Conservation (phyloP, 23 tunicate genomes). For the Botrylloides violaceus region DNA sequence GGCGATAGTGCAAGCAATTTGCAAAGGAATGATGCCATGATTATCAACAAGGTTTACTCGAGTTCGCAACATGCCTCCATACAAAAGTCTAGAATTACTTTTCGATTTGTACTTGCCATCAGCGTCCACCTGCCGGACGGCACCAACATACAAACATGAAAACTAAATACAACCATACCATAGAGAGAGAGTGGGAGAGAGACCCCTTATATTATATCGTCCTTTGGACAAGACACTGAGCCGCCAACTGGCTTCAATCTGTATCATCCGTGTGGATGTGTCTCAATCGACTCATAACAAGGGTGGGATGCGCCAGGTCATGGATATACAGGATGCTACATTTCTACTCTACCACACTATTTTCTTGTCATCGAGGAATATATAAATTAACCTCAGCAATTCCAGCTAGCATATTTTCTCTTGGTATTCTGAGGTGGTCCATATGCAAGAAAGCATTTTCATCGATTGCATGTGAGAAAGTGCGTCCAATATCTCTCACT, state of each 20-base stretch:
- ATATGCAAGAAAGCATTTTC: slow-evolving; percentile 77
- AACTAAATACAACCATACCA: too few relatives aligned
- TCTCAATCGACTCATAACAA: too few relatives aligned
- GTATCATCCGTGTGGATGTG: too few relatives aligned
- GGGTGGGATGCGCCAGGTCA: too few relatives aligned
- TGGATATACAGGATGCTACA: too few relatives aligned
- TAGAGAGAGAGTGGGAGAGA: too few relatives aligned
- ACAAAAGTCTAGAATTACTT: slow-evolving; percentile 49
- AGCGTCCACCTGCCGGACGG: slow-evolving; percentile 55
- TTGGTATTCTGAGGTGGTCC: slow-evolving; percentile 64
- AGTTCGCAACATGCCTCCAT: slow-evolving; percentile 63
- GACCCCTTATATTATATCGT: too few relatives aligned
- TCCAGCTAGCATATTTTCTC: slow-evolving; percentile 71
- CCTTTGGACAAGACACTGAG: too few relatives aligned
- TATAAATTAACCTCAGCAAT: slow-evolving; percentile 70
- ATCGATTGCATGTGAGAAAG: slow-evolving; percentile 43
- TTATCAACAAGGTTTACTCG: slow-evolving; percentile 34
- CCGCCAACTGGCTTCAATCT: too few relatives aligned
- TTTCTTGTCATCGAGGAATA: too few relatives aligned
- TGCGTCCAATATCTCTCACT: slow-evolving; percentile 82
- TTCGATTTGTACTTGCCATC: slow-evolving; percentile 69
- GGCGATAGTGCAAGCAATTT: slow-evolving; percentile 66
- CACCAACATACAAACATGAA: too few relatives aligned
- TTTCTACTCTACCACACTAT: too few relatives aligned
- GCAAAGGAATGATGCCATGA: slow-evolving; percentile 28